Conservation (phyloP, 2,113 vertebrate species). For the Cygnus atratus region DNA sequence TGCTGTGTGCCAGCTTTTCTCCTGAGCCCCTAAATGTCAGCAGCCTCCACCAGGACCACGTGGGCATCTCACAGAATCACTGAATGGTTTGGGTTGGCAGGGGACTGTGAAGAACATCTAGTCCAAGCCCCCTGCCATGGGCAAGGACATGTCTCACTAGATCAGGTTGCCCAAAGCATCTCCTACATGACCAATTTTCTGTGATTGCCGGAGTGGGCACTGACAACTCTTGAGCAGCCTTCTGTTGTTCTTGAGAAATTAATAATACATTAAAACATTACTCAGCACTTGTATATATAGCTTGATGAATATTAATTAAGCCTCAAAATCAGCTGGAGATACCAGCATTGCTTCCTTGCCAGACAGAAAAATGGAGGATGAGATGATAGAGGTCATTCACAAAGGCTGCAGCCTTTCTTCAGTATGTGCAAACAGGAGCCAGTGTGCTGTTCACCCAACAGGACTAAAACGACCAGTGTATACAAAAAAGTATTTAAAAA, state of each 20-base stretch:
- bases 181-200: background rate
- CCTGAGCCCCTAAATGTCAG: no score
- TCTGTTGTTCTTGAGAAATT: background rate
- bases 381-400: rapidly evolving
- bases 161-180: background rate
- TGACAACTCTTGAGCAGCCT: background rate
- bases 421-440: no score
- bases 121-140: no score
- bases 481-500: background rate
- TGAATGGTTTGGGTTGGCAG: no score
- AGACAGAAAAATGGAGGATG: background rate
- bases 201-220: background rate
- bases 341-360: background rate
- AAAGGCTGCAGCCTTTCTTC: background rate
- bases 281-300: background rate
- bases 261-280: background rate
- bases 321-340: background rate
- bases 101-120: no score
- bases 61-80: no score
- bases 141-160: no score
- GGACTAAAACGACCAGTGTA: background rate
- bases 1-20: no score
- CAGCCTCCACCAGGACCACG: no score
- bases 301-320: background rate
- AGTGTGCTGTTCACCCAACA: background rate